phyloP scores from a whole-genome alignment of 2,113 vertebrate genomes.

The Mesitornis unicolor region DNA sequence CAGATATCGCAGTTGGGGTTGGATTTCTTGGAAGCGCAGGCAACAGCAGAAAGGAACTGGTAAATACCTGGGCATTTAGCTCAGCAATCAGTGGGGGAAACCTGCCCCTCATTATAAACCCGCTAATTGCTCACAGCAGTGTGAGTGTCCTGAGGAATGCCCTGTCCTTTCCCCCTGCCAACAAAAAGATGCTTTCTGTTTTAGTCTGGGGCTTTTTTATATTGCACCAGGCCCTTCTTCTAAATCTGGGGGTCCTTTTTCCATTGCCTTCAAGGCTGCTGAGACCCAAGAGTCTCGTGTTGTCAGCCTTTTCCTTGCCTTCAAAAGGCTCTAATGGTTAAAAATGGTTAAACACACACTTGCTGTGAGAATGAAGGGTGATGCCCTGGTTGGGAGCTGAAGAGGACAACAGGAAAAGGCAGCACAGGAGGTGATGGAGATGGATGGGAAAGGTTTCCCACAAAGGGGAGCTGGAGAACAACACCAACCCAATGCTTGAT shows the following conservation, averaged over 20 bases:
- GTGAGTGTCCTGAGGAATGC: neutral
- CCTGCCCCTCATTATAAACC: accelerated
- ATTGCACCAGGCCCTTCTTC: neutral
- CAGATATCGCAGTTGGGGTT: too few species aligned
- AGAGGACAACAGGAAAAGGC: accelerated
- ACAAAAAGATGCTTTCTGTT: neutral
- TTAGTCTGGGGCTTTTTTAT: neutral
- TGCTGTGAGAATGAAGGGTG: neutral
- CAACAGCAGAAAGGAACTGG: neutral
- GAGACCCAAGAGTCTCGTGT: neutral
- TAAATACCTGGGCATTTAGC: neutral
- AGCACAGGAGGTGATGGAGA: neutral
- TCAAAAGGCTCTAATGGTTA: neutral
- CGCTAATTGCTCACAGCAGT: neutral
- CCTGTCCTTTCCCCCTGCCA: neutral
- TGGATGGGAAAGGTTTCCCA: neutral
- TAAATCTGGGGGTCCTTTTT: neutral
- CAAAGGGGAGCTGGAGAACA: neutral
- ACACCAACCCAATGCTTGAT: neutral
- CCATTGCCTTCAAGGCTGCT: neutral
- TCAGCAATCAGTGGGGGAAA: neutral
- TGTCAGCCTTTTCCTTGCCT: neutral
- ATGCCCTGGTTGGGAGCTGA: neutral
- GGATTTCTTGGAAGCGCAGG: too few species aligned
- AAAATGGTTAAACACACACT: neutral